A percentile compares a stretch with the other conserved stretches of the same genome.
Evolutionary conservation across 2,888 invertebrate species (phyloP).

Genomic region (Clivina fossor): DNA sequence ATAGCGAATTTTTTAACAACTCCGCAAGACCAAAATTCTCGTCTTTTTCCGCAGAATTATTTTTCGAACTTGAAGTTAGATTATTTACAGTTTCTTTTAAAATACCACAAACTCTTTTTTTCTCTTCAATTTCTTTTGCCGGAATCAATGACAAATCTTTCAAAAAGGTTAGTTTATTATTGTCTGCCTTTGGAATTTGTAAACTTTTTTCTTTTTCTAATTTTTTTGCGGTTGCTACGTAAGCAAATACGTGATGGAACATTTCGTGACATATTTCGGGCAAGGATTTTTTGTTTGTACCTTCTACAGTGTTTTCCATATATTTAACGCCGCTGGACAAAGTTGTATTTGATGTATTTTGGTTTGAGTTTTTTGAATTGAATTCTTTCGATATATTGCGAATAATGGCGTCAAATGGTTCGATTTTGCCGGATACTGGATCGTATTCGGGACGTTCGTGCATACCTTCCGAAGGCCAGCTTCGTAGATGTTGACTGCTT

Average conservation of each 20-base stretch:
- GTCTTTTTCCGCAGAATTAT: not conserved
- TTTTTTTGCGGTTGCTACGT: slow-evolving; percentile 34
- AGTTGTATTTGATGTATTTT: not conserved
- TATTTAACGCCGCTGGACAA: not conserved
- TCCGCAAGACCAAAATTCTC: slow-evolving; percentile 27
- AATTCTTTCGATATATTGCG: slow-evolving; percentile 31
- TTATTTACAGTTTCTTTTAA: slow-evolving; percentile 2
- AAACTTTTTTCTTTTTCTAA: slow-evolving; percentile 37
- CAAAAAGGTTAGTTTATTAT: not conserved
- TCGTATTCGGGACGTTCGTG: slow-evolving; percentile 50
- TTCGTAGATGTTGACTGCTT: slow-evolving; percentile 39
- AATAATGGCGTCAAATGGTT: slow-evolving; percentile 44
- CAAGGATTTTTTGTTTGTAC: slow-evolving; percentile 1
- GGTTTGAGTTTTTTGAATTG: not conserved
- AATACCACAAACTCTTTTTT: slow-evolving; percentile 3
- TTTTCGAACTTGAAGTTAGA: not conserved
- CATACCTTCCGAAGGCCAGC: slow-evolving; percentile 45
- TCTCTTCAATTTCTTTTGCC: too few relatives aligned
- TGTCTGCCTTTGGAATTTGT: slow-evolving; percentile 32
- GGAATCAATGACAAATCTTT: slow-evolving; percentile 1
- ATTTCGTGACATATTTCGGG: slow-evolving; percentile 20
- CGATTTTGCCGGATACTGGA: slow-evolving; percentile 45
- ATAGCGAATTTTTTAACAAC: slow-evolving; percentile 47
- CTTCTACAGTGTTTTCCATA: not conserved
- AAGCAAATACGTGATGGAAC: slow-evolving; percentile 25